Base-by-base conservation (phyloP, 2,113 vertebrate species). In the Thinocorus orbignyianus region DNA sequence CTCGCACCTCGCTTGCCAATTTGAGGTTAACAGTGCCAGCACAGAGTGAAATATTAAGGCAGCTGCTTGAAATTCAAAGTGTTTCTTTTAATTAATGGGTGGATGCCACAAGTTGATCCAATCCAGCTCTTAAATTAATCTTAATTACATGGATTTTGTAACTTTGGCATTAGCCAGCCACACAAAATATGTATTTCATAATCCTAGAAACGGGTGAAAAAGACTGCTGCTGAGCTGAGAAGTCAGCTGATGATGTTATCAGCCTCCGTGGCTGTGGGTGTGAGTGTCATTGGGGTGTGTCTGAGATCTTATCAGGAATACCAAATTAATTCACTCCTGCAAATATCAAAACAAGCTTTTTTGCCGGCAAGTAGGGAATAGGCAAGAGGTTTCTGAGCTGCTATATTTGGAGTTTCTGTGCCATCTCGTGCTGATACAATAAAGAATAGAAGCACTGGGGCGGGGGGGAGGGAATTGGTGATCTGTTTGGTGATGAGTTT, bases 81-180 rank as follows among this genome's bases (percentile, higher is more conserved):
- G 96, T 98, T 97, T 98, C 93, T 96, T 93, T 96, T 98, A 98
- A 98, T 98, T 98, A 98, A 98, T 98, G 97, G 98, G 98, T 98
- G 97, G 97, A 98, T 98, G 95, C 95, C 94, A 97, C 93, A 97
- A 95, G 97, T 84, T 97, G 97, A 98, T 98, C 97, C 97, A 98
- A 97, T 98, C 95, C 95, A 94, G 97, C 97, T 96, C 97, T 97
- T 97, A 98, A 98, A 98, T 98, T 98, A 98, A 98, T 98, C 98
- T 98, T 98, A 98, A 98, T 98, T 98, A 97, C 92, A 97, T 94
- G 76, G 96, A 98, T 98, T 98, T 98, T 98, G 98, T 98, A 98
- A 98, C 95, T 97, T 97, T 97, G 91, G 96, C 41, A 92, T 97
- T 97, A 96, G 96, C 97, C 98, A 97, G 97, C 96, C 96, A 61